Evolutionary conservation across 2,888 invertebrate species (phyloP), one percentile per base, ranked within the genome.

Genomic region (Aphidoletes aphidimyza): DNA sequence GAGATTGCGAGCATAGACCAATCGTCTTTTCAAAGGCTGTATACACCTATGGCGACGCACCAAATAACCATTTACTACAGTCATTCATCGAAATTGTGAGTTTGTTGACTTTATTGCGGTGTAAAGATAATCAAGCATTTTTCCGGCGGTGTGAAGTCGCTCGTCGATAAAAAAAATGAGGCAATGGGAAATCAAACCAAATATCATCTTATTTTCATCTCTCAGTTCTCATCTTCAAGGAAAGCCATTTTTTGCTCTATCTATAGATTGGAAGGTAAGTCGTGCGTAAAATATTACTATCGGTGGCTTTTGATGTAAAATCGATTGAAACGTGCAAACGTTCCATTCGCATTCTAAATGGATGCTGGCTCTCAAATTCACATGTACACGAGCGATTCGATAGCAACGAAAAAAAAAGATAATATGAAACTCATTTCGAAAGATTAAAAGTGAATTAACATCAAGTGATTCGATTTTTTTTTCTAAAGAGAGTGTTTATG

Each of bases 381-480:
- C 69, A 34, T 26, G n/a, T 69, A 30, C 6, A 69, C 17, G 14
- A 30, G 26, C 30, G 26, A 69, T 30, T 5, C 1, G 34, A 69
- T 1, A 34, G 30, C 6, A 3, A n/a, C 22, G 81, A 36, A 3
- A 81, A n/a, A 37, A 81, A 37, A 36, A 37, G 26, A 5, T 0
- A 34, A 36, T 36, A 81, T 8, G 14, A 34, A 0, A 30, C 14
- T 30, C n/a, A 69, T 69, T 2, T 54, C 17, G 17, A 19, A 11
- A 26, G 69, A 69, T 69, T 69, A 69, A 69, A 69, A 30, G 69
- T 30, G 69, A 69, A 69, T 69, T 69, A 69, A 69, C 69, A 69
- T 26, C 69, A 34, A 11, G 11, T 69, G 69, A 69, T 69, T 30
- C 1, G 69, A 14, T 11, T 54, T 3, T 54, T 54, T 54, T 22